Conservation (phyloP, 2,888 invertebrate species). For the Cancer borealis region DNA sequence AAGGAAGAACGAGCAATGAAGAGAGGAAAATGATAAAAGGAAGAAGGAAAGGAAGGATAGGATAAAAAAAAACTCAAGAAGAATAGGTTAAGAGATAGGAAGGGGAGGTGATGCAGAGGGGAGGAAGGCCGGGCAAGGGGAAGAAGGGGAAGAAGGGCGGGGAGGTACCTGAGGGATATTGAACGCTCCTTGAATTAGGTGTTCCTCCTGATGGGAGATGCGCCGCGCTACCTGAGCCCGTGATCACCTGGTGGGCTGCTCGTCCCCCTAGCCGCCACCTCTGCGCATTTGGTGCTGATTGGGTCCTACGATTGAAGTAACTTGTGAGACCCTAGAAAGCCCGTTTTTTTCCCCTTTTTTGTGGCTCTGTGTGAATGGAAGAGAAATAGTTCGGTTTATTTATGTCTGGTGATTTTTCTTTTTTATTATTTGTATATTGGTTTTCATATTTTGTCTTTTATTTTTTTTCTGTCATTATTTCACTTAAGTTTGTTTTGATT, state of each 20-base stretch:
- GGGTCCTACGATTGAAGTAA: constrained; percentile 20
- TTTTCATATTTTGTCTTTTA: background rate
- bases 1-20: no score
- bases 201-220: constrained; percentile 1
- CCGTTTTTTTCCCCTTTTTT: background rate
- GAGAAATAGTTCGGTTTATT: background rate
- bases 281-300: constrained; percentile 20
- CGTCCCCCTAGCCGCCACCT: background rate
- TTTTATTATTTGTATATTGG: background rate
- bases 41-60: background rate
- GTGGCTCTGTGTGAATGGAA: background rate
- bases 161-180: background rate
- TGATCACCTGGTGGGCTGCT: background rate
- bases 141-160: background rate
- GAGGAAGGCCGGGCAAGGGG: background rate
- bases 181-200: background rate
- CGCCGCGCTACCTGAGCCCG: background rate
- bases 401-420: background rate
- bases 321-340: background rate
- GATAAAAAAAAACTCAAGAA: background rate
- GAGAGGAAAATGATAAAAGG: no score
- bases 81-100: background rate
- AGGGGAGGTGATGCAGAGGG: background rate
- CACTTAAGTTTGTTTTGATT: no score
- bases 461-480: no score